Evolutionary conservation across 2,797 vertebrate species (phyloP).

Genomic region (Menidia menidia): DNA sequence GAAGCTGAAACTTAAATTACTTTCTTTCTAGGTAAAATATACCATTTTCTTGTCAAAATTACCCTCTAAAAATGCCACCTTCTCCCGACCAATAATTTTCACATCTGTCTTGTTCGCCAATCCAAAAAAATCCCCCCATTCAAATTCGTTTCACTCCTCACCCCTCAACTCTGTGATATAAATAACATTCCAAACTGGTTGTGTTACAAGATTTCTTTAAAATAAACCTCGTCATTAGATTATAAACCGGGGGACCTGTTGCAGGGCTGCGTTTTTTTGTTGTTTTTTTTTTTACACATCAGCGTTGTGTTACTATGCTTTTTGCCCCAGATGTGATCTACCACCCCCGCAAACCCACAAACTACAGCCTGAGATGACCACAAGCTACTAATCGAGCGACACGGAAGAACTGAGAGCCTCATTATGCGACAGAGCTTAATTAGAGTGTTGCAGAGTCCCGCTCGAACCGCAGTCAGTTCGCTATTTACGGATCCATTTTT

Average conservation of each 20-base stretch:
- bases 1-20: background rate
- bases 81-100: constrained; percentile 35
- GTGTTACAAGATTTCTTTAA: constrained; percentile 38
- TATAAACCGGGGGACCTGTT: constrained; percentile 54
- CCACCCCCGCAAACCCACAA: constrained; percentile 80
- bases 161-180: constrained; percentile 38
- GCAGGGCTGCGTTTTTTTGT: constrained; percentile 31
- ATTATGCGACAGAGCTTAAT: constrained; percentile 80
- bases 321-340: constrained; percentile 70
- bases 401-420: constrained; percentile 68
- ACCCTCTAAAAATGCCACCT: constrained; percentile 16
- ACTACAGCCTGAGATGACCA: constrained; percentile 69
- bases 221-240: constrained; percentile 52
- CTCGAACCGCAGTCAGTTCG: constrained; percentile 73
- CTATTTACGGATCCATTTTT: constrained; percentile 71
- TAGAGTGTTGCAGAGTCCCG: constrained; percentile 72
- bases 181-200: constrained; percentile 43
- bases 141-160: constrained; percentile 35
- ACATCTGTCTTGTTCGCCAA: constrained; percentile 25
- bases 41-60: constrained; percentile 16
- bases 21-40: constrained; percentile 12
- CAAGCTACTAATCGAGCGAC: constrained; percentile 77
- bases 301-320: constrained; percentile 49
- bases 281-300: constrained; percentile 24
- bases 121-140: constrained; percentile 14